Evolutionary conservation across 2,888 invertebrate genomes (phyloP).

Genomic region (Drosophila subquinaria): DNA sequence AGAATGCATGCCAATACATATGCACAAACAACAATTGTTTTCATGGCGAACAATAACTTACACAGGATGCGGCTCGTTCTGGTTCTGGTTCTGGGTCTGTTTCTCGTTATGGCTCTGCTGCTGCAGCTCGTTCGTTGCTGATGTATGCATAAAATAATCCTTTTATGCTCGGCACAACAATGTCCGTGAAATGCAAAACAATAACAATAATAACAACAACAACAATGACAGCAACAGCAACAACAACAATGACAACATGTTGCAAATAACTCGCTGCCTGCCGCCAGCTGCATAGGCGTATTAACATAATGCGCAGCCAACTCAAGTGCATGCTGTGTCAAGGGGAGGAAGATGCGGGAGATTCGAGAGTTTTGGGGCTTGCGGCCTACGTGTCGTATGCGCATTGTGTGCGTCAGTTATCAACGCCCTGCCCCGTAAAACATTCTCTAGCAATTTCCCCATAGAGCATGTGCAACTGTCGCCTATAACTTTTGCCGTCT

Average conservation of each 20-base stretch:
- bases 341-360: neutral
- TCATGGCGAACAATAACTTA: conserved; percentile 80
- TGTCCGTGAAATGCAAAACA: conserved; percentile 83
- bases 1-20: conserved; percentile 63
- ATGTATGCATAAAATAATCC: conserved; percentile 82
- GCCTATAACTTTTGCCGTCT: conserved; percentile 61
- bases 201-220: conserved; percentile 74
- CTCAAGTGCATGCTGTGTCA: conserved; percentile 64
- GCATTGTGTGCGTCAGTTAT: conserved; percentile 64
- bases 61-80: conserved; percentile 74
- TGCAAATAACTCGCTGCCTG: conserved; percentile 38
- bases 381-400: conserved; percentile 67
- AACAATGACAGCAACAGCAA: conserved; percentile 36
- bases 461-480: conserved; percentile 61
- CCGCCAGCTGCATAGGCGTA: conserved; percentile 55
- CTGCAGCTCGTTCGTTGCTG: conserved; percentile 55
- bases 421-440: conserved; percentile 2
- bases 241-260: conserved; percentile 49
- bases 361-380: conserved; percentile 3
- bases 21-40: conserved; percentile 74
- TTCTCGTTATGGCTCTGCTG: conserved; percentile 39
- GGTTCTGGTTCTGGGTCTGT: conserved; percentile 36
- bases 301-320: conserved; percentile 81
- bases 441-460: conserved; percentile 23
- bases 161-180: conserved; percentile 80